Evolutionary conservation across 2,888 invertebrate genomes (phyloP).

Genomic region (Noctua comes): DNA sequence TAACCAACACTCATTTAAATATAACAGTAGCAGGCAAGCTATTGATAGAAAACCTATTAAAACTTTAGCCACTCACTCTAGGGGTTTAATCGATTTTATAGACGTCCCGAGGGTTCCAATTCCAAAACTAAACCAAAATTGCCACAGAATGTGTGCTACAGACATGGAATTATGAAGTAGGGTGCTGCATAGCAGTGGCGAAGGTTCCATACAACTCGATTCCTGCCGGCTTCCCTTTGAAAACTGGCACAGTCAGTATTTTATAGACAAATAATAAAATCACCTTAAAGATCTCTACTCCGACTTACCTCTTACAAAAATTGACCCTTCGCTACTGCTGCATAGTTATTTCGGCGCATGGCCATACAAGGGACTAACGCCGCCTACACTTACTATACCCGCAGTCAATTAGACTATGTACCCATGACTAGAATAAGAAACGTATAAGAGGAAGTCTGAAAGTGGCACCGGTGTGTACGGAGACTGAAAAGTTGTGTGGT

Average conservation of each 20-base stretch:
- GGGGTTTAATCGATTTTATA: slow-evolving; percentile 28
- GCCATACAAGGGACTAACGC: background rate
- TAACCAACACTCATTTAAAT: slow-evolving; percentile 5
- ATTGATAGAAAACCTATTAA: slow-evolving; percentile 25
- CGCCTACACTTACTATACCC: background rate
- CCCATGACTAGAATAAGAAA: background rate
- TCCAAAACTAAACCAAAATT: slow-evolving; percentile 25
- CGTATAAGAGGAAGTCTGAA: background rate
- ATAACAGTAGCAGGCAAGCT: slow-evolving; percentile 7
- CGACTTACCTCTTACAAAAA: too few relatives aligned
- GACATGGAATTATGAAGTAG: background rate
- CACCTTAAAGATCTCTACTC: too few relatives aligned
- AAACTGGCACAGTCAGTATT: too few relatives aligned
- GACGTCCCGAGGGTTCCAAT: slow-evolving; percentile 7
- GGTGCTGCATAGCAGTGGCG: background rate
- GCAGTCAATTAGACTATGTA: background rate
- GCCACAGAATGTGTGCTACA: slow-evolving; percentile 7
- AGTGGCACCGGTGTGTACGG: background rate
- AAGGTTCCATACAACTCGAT: too few relatives aligned
- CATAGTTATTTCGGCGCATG: background rate
- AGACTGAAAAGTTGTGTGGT: background rate
- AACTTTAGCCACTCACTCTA: slow-evolving; percentile 34
- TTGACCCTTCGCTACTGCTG: too few relatives aligned
- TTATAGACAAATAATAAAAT: too few relatives aligned
- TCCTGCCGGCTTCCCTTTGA: too few relatives aligned